These are phyloP conservation scores for Phenganax subtilis DNA, from an alignment of 92 coral and sea anemone genomes.

Conservation along the genomic window DNA sequence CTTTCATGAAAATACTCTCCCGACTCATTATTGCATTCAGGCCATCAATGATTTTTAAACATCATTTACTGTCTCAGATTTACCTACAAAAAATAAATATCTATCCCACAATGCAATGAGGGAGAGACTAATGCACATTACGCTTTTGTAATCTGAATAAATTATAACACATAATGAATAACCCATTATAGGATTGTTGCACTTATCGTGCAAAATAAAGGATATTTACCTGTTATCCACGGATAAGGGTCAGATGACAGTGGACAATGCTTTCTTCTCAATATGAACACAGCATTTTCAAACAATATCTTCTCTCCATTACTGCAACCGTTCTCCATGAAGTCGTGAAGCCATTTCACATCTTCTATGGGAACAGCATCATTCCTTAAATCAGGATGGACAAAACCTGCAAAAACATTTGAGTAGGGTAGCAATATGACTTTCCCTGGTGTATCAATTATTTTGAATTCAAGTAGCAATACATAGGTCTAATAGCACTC, in stretches of 20 bases:
- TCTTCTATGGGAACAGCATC: conserved; percentile 22
- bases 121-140: neutral
- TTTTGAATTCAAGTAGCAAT: too few species aligned
- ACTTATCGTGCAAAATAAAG: neutral
- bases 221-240: conserved; percentile 9
- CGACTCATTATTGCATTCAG: neutral
- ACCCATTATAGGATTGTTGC: neutral
- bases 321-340: neutral
- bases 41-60: conserved; percentile 65
- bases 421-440: too few species aligned
- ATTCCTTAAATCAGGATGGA: neutral
- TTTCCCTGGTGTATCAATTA: too few species aligned
- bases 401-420: neutral
- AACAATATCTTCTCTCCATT: neutral
- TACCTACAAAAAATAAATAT: conserved; percentile 17
- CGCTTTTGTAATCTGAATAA: neutral
- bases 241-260: conserved; percentile 13
- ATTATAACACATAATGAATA: neutral
- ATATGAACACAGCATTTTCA: conserved; percentile 11
- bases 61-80: conserved; percentile 49
- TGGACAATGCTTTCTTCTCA: conserved; percentile 17
- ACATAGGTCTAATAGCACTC: too few species aligned
- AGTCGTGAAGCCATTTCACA: conserved; percentile 19
- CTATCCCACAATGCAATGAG: neutral
- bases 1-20: conserved; percentile 31